A percentile compares a stretch with the other conserved stretches of the same genome.
Evolutionary conservation across 2,797 vertebrate genomes (phyloP).

Genomic region (Rhadinocentrus ornatus): DNA sequence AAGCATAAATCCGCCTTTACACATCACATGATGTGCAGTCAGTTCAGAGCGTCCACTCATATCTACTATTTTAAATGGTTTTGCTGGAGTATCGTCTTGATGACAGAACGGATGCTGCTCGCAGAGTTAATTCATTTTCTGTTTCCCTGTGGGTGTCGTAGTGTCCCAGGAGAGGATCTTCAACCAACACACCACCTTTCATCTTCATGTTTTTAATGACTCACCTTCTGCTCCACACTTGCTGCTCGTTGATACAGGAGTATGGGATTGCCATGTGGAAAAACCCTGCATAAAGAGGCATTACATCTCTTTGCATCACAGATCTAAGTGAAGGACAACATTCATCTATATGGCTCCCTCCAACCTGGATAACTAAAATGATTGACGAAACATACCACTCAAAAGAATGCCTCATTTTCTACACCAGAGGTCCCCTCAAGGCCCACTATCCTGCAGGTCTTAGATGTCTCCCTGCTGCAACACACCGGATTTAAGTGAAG

Average conservation of each 20-base stretch:
- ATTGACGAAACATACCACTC: too few relatives aligned
- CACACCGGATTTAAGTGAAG: too few relatives aligned
- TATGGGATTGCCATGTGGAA: neutral
- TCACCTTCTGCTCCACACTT: neutral
- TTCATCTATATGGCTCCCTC: neutral
- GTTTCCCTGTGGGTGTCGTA: neutral
- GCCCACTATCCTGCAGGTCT: too few relatives aligned
- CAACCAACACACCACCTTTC: neutral
- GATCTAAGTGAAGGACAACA: neutral
- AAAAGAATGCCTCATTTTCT: too few relatives aligned
- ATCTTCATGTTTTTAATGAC: neutral
- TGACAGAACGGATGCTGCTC: too few relatives aligned
- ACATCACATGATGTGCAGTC: too few relatives aligned
- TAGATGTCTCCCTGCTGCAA: too few relatives aligned
- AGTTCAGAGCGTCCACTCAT: too few relatives aligned
- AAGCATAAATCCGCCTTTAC: too few relatives aligned
- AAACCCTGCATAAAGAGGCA: neutral
- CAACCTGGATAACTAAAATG: neutral
- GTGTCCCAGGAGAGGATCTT: neutral
- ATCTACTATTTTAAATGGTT: too few relatives aligned
- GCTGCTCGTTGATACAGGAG: slow-evolving; percentile 8
- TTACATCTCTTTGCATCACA: neutral
- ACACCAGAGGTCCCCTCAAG: too few relatives aligned
- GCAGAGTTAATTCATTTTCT: neutral
- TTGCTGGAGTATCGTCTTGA: too few relatives aligned